Evolutionary conservation across 2,888 invertebrate genomes (phyloP).

Genomic region (Drosophila tanythrix): DNA sequence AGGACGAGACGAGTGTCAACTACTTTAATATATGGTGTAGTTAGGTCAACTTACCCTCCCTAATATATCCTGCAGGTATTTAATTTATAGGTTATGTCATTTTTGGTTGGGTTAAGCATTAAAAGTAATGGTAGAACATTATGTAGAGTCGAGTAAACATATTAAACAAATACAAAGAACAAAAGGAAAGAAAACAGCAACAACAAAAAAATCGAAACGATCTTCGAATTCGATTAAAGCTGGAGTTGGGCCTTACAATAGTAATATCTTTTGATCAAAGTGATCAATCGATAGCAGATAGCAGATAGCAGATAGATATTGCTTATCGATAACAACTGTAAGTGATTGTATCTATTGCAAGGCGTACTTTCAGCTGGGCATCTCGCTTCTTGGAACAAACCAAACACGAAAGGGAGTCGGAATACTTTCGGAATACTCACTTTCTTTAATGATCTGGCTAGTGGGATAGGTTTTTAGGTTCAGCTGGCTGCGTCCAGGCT

Average conservation of each 20-base stretch:
- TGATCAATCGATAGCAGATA: neutral
- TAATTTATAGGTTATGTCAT: slow-evolving; percentile 61
- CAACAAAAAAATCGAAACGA: neutral
- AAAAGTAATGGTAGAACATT: slow-evolving; percentile 55
- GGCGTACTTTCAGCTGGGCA: slow-evolving; percentile 1
- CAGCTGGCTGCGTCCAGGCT: slow-evolving; percentile 85
- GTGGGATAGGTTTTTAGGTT: slow-evolving; percentile 91
- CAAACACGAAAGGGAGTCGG: neutral
- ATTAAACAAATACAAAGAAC: slow-evolving; percentile 22
- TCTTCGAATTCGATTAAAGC: slow-evolving; percentile 23
- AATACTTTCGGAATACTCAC: slow-evolving; percentile 87
- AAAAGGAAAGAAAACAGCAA: slow-evolving; percentile 3
- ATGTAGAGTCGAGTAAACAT: slow-evolving; percentile 42
- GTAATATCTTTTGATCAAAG: neutral
- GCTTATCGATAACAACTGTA: neutral
- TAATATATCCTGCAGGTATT: slow-evolving; percentile 84
- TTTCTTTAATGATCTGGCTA: slow-evolving; percentile 92
- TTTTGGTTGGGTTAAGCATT: slow-evolving; percentile 71
- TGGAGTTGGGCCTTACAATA: slow-evolving; percentile 25
- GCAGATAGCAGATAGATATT: neutral
- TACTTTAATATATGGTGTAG: slow-evolving; percentile 48
- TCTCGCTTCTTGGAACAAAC: slow-evolving; percentile 1
- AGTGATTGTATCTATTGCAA: slow-evolving; percentile 19
- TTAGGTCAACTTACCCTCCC: slow-evolving; percentile 85
- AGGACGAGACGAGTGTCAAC: slow-evolving; percentile 36